Evolutionary conservation across 2,797 vertebrate genomes (phyloP), one percentile per base, ranked within the genome.

Genomic region (Phaenicophaeus curvirostris): DNA sequence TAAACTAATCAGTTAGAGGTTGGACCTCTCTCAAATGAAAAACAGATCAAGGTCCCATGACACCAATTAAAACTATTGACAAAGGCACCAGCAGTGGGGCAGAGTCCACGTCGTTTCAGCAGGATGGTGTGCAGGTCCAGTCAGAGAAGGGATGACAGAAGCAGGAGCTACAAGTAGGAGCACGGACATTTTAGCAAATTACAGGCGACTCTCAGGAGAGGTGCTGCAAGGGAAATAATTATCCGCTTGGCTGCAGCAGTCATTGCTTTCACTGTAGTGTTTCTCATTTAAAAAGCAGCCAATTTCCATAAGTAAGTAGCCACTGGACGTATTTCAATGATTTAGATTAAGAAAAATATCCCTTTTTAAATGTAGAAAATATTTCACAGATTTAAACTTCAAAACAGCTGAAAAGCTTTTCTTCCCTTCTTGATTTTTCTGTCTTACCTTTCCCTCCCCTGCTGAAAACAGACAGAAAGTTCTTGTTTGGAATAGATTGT

Each of bases 71-170:
- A 68, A 62, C 10, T 85, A 16, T 33, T 37, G 55, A 37, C 63
- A 39, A 12, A 61, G 55, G 30, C 42, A 50, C 16, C 9, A 1
- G 75, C 61, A 42, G 24, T 8, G 6, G 46, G 42, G 68, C 62
- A 74, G 65, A 65, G 76, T 53, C 63, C 44, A 7, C 27, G 0
- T 8, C 14, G 57, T 24, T 35, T 54, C 2, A 5, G 41, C 63
- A 35, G 77, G 59, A n/a, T 0, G 1, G 11, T 2, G 18, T 8
- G 11, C 6, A 4, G 30, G 28, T 78, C 78, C 54, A 2, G 41
- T 67, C 23, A 31, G 63, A 35, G 25, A 23, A 41, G 33, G 50
- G 55, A 14, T 3, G 4, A 9, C 13, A 44, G 41, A 37, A 2
- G 4, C n/a, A 23, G 63, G 46, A 46, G 41, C 37, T 33, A 25